Base-by-base conservation (phyloP, 2,797 vertebrate genomes). In the Manis javanica region DNA sequence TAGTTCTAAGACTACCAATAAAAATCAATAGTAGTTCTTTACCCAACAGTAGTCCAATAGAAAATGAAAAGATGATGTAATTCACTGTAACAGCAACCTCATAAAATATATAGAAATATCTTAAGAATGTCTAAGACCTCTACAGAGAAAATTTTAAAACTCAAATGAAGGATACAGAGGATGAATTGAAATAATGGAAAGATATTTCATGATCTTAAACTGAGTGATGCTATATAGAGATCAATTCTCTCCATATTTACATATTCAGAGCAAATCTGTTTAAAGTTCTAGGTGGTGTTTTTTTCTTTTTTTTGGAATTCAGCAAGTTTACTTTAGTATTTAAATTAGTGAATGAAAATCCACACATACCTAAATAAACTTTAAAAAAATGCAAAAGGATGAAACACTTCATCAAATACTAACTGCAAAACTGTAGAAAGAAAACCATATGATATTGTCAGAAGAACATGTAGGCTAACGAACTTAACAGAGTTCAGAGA, bases 141-240 rank as follows among this genome's bases (percentile, higher is more conserved):
- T 64, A 61, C 42, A 42, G 29, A 72, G 57, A 81, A 71, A 53
- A 78, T 2, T 69, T 78, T 78, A 46, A 82, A 64, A 53, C 16
- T 24, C 64, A 42, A 61, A 63, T 51, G 71, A 71, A 79, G 37
- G 53, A 31, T 31, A 21, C 31, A 68, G 49, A 55, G 71, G 34
- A 63, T 79, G 23, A 78, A 42, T 53, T 57, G 34, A 83, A 95
- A 88, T 87, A n/a, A 42, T 88, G 18, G 61, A 88, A 83, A 92
- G 51, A 51, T 19, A 82, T 75, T 82, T 75, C 39, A n/a, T 82
- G 51, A 24, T 55, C 37, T 88, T 69, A 31, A 90, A 68, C 11
- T 83, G 68, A 82, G 39, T 82, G n/a, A 75, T 81, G 12, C 37
- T 64, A 37, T 37, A 37, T 29, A 23, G 46, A 64, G 34, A 63